Percentiles rank a stretch among this genome's conserved stretches.
Evolutionary conservation across 2,888 invertebrate species (phyloP).

Genomic region (Eupithecia insigniata): DNA sequence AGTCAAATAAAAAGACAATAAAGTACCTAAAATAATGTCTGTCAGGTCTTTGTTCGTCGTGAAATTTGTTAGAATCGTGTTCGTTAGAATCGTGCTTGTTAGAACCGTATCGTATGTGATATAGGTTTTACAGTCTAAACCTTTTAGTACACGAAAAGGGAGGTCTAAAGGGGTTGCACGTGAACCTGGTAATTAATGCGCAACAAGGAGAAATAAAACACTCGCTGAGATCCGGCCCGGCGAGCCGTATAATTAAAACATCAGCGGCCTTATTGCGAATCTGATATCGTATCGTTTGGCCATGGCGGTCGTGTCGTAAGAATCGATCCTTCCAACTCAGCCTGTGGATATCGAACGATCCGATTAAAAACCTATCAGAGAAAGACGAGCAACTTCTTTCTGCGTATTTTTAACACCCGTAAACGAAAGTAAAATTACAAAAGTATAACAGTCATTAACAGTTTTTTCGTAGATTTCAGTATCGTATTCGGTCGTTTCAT

Average conservation of each 20-base stretch:
- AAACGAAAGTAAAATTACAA: no score
- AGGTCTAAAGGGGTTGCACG: constrained; percentile 50
- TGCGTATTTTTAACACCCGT: no score
- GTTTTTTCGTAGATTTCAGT: no score
- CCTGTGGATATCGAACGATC: background rate
- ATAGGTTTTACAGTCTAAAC: constrained; percentile 41
- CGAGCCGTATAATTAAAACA: constrained; percentile 71
- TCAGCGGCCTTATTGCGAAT: constrained; percentile 41
- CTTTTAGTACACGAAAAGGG: constrained; percentile 68
- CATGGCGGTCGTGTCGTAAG: background rate
- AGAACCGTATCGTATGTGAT: constrained; percentile 4
- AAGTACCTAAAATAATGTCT: background rate
- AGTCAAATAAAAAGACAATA: background rate
- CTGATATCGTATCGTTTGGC: background rate
- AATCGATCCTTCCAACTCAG: background rate
- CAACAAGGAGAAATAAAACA: constrained; percentile 72
- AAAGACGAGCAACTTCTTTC: no score
- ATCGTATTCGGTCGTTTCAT: no score
- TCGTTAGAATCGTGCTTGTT: background rate
- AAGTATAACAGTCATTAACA: no score
- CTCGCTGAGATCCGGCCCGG: constrained; percentile 59
- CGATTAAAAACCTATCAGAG: background rate
- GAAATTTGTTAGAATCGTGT: background rate
- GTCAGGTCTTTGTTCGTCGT: background rate
- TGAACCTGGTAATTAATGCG: constrained; percentile 69